Percentiles rank a stretch among this genome's conserved stretches.
phyloP scores from a whole-genome alignment of 2,113 vertebrate species.

The Tachysurus vachellii region DNA sequence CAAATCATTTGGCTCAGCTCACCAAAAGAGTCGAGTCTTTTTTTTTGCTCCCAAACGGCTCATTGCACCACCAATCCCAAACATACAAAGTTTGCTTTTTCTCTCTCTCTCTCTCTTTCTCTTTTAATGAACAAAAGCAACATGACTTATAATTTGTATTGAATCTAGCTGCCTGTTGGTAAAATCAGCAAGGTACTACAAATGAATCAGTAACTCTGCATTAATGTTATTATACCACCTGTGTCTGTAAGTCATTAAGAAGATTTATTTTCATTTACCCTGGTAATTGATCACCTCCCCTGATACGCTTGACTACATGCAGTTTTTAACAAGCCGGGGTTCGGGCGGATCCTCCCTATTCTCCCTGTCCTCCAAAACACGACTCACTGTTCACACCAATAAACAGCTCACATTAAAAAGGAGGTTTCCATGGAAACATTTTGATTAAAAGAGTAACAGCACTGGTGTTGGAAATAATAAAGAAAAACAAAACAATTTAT shows the following conservation, averaged over 20 bases:
- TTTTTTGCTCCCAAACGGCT: background rate
- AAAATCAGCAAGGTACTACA: background rate
- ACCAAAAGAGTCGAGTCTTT: background rate
- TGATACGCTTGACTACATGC: background rate
- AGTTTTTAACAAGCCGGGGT: background rate
- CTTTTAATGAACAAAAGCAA: background rate
- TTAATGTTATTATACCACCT: background rate
- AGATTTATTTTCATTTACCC: background rate
- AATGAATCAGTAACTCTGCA: background rate
- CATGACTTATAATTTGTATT: background rate
- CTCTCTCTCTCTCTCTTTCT: background rate
- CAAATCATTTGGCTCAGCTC: background rate
- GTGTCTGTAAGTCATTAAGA: background rate
- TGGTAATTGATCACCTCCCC: background rate
- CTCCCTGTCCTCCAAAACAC: background rate
- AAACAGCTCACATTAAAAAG: background rate
- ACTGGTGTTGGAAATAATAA: background rate
- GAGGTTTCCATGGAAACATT: constrained; percentile 16
- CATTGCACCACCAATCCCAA: background rate
- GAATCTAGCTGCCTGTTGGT: background rate
- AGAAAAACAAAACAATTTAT: background rate
- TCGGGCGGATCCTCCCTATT: background rate
- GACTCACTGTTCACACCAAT: background rate
- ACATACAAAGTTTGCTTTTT: background rate
- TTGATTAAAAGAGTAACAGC: constrained; percentile 3